phyloP scores from a whole-genome alignment of 92 coral and sea anemone species.

The Bergia sp. region DNA sequence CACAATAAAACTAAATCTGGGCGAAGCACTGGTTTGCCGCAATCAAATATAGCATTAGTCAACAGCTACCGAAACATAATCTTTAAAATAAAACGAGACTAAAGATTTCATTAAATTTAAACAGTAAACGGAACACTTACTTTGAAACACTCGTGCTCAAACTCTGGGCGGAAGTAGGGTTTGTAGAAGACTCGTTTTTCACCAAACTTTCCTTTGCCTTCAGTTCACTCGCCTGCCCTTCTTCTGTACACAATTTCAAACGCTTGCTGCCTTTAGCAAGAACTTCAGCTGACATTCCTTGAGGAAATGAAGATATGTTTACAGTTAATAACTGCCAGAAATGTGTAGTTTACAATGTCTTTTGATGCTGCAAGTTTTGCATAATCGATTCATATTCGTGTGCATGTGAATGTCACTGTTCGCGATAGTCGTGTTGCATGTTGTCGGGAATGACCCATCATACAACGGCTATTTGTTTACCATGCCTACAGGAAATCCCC shows the following conservation, averaged over 20 bases:
- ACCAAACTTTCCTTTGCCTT: slow-evolving; percentile 33
- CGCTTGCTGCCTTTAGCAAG: slow-evolving; percentile 76
- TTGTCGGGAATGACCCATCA: slow-evolving; percentile 45
- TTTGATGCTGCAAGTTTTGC: slow-evolving; percentile 53
- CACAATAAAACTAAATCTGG: too few species aligned
- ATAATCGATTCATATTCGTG: slow-evolving; percentile 71
- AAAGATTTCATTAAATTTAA: neutral
- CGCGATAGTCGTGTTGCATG: slow-evolving; percentile 16
- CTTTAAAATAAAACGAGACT: neutral
- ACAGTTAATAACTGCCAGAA: slow-evolving; percentile 45
- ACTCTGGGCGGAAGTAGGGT: slow-evolving; percentile 40
- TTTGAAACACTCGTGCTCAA: neutral
- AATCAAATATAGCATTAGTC: neutral
- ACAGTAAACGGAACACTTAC: slow-evolving; percentile 10
- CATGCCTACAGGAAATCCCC: slow-evolving; percentile 40
- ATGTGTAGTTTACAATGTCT: slow-evolving; percentile 39
- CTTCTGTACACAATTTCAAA: slow-evolving; percentile 64
- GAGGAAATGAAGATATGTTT: slow-evolving; percentile 32
- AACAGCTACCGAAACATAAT: neutral
- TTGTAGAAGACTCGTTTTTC: slow-evolving; percentile 31
- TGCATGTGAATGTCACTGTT: slow-evolving; percentile 43
- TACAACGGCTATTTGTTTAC: slow-evolving; percentile 45
- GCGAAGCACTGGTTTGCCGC: neutral
- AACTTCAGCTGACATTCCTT: slow-evolving; percentile 82
- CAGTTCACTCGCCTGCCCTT: slow-evolving; percentile 32